A percentile compares a stretch with the other conserved stretches of the same genome.
Conservation (phyloP, 2,113 vertebrate genomes). For the Vicugna pacos region DNA sequence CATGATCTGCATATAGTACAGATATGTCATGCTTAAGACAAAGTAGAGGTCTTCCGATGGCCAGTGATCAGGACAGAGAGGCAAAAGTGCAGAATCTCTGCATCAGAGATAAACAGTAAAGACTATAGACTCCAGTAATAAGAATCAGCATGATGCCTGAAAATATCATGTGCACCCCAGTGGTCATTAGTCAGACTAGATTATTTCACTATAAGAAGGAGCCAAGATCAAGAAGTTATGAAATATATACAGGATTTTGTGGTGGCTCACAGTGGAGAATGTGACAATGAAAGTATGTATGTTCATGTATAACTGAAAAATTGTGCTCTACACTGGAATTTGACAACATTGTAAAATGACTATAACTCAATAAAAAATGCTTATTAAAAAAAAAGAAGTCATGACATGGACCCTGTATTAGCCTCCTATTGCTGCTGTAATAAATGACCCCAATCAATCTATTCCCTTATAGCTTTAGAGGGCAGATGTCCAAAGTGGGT, state of each 20-base stretch:
- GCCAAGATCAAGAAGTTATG: neutral
- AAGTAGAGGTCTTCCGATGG: neutral
- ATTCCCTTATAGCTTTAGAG: neutral
- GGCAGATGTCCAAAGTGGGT: neutral
- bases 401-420: neutral
- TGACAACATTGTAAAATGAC: no score
- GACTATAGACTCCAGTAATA: neutral
- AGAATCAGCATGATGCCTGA: neutral
- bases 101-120: neutral
- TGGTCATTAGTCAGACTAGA: neutral
- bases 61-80: neutral
- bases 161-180: neutral
- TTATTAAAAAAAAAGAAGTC: neutral
- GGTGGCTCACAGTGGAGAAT: no score
- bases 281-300: no score
- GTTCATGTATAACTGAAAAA: no score
- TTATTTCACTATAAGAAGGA: neutral
- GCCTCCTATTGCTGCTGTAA: neutral
- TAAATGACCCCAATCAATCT: neutral
- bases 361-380: no score
- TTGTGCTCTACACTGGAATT: no score
- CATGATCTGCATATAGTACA: neutral
- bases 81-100: neutral
- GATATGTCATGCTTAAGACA: neutral
- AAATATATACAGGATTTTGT: no score